A percentile compares a stretch with the other conserved stretches of the same genome.
phyloP scores from a whole-genome alignment of 2,888 invertebrate genomes.

The Furcula furcula region DNA sequence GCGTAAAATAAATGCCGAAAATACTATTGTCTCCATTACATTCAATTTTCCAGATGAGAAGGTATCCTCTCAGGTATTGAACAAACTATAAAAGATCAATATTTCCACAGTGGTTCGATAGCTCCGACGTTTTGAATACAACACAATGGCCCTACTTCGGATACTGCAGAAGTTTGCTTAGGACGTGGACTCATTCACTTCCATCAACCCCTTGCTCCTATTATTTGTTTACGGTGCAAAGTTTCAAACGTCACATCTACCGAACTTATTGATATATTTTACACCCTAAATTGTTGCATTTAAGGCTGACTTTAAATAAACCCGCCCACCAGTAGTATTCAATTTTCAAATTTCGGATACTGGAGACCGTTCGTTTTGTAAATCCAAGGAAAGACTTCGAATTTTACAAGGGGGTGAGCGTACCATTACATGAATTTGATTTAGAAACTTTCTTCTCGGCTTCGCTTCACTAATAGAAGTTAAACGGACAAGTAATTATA shows the following conservation, averaged over 20 bases:
- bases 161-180: constrained; percentile 68
- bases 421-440: constrained; percentile 39
- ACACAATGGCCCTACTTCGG: constrained; percentile 54
- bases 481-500: constrained; percentile 25
- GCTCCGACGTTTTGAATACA: constrained; percentile 48
- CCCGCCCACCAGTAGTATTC: constrained; percentile 18
- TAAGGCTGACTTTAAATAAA: constrained; percentile 34
- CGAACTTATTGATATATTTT: constrained; percentile 27
- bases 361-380: constrained; percentile 41
- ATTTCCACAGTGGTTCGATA: constrained; percentile 41
- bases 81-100: constrained; percentile 52
- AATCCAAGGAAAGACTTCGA: constrained; percentile 45
- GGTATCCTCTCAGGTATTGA: constrained; percentile 34
- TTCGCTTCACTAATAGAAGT: constrained; percentile 19
- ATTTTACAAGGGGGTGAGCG: constrained; percentile 44
- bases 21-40: constrained; percentile 14
- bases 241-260: constrained; percentile 45
- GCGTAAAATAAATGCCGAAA: constrained; percentile 9
- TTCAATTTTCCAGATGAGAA: constrained; percentile 25
- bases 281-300: constrained; percentile 30
- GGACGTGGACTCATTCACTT: constrained; percentile 65
- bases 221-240: constrained; percentile 62
- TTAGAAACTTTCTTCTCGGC: constrained; percentile 31
- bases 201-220: constrained; percentile 66
- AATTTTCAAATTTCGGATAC: constrained; percentile 42